These are phyloP conservation scores for Crenichthys baileyi DNA, from an alignment of 2,797 vertebrate species.

Conservation along the genomic window DNA sequence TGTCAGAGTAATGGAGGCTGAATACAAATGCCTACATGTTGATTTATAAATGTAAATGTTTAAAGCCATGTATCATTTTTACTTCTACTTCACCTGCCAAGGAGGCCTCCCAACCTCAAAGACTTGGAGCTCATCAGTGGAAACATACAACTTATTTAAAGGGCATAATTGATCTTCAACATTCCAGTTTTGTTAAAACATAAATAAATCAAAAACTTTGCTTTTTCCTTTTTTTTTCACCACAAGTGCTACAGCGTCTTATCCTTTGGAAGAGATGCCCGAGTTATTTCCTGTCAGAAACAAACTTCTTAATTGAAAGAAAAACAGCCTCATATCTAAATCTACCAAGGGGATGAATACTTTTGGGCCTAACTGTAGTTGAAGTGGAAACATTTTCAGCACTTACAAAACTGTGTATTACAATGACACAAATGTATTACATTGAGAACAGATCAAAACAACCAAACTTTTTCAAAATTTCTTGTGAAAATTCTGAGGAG, in stretches of 20 bases:
- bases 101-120: background rate
- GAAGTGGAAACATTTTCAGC: background rate
- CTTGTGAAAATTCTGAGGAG: background rate
- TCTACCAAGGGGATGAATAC: background rate
- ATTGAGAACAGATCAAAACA: background rate
- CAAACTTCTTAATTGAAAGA: background rate
- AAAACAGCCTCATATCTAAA: background rate
- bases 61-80: background rate
- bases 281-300: background rate
- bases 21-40: background rate
- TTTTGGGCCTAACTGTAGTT: background rate
- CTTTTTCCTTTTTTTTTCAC: background rate
- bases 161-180: background rate
- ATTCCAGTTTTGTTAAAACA: background rate
- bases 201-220: background rate
- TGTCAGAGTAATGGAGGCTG: background rate
- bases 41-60: background rate
- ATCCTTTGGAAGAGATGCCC: background rate
- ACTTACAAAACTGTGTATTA: background rate
- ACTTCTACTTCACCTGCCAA: background rate
- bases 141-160: background rate
- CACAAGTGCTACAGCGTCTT: background rate
- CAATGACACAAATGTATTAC: background rate
- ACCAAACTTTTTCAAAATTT: background rate
- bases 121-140: background rate